These are phyloP conservation scores for Sceloporus tristichus DNA, from an alignment of 2,113 vertebrate species.

Conservation along the genomic window DNA sequence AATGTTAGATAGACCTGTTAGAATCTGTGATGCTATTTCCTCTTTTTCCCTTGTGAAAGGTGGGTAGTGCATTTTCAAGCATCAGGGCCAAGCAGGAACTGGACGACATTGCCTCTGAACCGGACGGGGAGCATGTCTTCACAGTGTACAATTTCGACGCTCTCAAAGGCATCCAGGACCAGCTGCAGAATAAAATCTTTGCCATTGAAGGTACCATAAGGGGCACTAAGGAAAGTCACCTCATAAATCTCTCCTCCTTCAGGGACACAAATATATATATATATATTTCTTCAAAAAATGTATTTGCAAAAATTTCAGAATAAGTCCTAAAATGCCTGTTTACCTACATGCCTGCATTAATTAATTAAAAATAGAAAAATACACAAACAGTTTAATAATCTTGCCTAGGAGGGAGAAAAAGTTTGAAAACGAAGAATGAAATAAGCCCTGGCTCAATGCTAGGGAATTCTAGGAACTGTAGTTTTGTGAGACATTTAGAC, in stretches of 20 bases:
- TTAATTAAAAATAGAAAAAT: too few species aligned
- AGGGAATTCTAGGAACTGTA: too few species aligned
- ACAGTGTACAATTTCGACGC: slow-evolving; percentile 78
- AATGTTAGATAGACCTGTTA: neutral
- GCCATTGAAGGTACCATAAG: slow-evolving; percentile 82
- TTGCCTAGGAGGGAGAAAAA: too few species aligned
- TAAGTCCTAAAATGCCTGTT: too few species aligned
- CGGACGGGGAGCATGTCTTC: slow-evolving; percentile 74
- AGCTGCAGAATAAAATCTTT: slow-evolving; percentile 85
- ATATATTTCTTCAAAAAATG: too few species aligned
- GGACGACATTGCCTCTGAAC: slow-evolving; percentile 75
- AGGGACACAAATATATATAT: too few species aligned
- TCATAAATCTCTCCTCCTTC: neutral
- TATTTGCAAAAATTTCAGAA: too few species aligned
- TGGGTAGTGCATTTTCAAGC: neutral
- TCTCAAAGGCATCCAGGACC: slow-evolving; percentile 77
- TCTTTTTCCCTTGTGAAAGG: neutral
- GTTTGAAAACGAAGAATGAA: too few species aligned
- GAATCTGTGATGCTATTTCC: neutral
- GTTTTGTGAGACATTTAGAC: too few species aligned
- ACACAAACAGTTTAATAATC: too few species aligned
- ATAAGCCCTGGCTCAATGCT: too few species aligned
- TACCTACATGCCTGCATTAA: too few species aligned
- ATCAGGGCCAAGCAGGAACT: accelerated
- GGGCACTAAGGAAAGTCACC: neutral